Base-by-base conservation (phyloP, 2,797 vertebrate genomes). In the Fistularia commersonii region DNA sequence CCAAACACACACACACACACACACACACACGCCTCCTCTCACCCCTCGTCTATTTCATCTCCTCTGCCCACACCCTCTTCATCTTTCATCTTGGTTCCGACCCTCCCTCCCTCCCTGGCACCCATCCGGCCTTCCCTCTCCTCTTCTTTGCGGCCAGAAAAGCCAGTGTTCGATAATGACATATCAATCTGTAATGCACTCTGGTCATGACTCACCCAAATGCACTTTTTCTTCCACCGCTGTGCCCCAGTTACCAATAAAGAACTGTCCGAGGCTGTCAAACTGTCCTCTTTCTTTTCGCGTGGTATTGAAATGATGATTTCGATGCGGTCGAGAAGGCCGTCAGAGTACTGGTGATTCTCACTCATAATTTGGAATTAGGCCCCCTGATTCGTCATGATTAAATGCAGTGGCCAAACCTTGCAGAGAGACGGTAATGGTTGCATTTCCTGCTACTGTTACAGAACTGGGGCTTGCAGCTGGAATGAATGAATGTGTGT, bases 171-270 rank as follows among this genome's bases (percentile, higher is more conserved):
- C 76, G 74, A 83, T 88, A 82, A 84, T 83, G 82, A 77, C 79
- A 79, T 80, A 78, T 88, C 78, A 79, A 74, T 85, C 80, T 74
- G 73, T 80, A 82, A 74, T 73, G 64, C 67, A 55, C 74, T 74
- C 76, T 64, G 50, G 78, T 86, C 86, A 76, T 88, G 85, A 89
- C 74, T 90, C 87, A 87, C 63, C 69, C 64, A 79, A 75, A 76
- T 58, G 48, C 57, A 68, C 60, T 63, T 66, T 60, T 51, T 65
- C 63, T 70, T 63, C 57, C 48, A 61, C 74, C 0, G 48, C 71
- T 48, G 77, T 79, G 83, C 58, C 78, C 85, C 80, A 85, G 79
- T 87, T 87, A 78, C 82, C 61, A 69, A 63, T 78, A 76, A 81
- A 78, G 74, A 81, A 69, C 67, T 64, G 76, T 78, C 79, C 62